These are phyloP conservation scores for Hestina assimilis DNA, from an alignment of 1,140 invertebrate species.

Conservation along the genomic window DNA sequence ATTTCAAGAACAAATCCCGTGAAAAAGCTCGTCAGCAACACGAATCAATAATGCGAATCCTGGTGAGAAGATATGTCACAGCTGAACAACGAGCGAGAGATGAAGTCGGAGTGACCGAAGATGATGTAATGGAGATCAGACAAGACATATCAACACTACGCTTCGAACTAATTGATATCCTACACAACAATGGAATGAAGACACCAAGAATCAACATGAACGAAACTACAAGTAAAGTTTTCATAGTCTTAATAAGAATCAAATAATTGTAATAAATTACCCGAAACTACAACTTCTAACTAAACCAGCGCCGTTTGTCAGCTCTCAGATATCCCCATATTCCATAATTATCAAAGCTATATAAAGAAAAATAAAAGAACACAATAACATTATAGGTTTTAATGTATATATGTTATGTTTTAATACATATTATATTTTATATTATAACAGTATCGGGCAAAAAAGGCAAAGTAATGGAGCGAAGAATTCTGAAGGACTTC, in stretches of 20 bases:
- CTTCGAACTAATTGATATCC: conserved; percentile 93
- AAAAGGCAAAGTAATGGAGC: conserved; percentile 90
- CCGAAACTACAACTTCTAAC: too few species aligned
- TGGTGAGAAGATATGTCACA: conserved; percentile 90
- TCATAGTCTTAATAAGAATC: too few species aligned
- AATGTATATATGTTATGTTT: too few species aligned
- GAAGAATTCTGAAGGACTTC: conserved; percentile 92
- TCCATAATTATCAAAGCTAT: too few species aligned
- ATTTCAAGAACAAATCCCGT: conserved; percentile 83
- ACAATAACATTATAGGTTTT: too few species aligned
- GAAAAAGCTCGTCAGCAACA: conserved; percentile 84
- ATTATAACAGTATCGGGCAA: conserved; percentile 84
- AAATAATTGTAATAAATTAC: too few species aligned
- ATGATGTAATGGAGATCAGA: conserved; percentile 97
- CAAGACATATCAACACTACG: conserved; percentile 93
- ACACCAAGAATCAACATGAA: conserved; percentile 84
- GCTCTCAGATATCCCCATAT: too few species aligned
- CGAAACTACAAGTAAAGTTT: conserved; percentile 79
- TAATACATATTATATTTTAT: neutral
- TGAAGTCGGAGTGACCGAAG: conserved; percentile 93
- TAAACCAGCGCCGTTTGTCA: too few species aligned
- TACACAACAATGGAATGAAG: conserved; percentile 89
- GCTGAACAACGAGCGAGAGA: conserved; percentile 90
- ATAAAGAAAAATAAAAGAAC: too few species aligned
- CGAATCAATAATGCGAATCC: conserved; percentile 86